A percentile compares a stretch with the other conserved stretches of the same genome.
These are phyloP conservation scores for Uloborus plumipes DNA, from an alignment of 2,888 invertebrate species.

Conservation along the genomic window DNA sequence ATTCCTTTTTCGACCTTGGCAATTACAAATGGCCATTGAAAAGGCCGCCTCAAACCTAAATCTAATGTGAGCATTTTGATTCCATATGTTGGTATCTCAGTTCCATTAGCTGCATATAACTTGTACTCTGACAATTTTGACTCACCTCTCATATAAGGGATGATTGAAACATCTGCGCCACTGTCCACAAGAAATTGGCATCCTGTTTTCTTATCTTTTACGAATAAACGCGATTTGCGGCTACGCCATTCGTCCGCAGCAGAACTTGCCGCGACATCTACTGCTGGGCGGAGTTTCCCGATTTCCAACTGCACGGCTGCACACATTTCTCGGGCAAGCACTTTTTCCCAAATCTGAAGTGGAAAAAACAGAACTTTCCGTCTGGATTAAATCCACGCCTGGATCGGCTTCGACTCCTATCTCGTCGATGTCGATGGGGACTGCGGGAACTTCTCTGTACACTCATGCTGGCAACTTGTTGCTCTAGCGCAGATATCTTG, in stretches of 20 bases:
- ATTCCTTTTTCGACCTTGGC: slow-evolving; percentile 5
- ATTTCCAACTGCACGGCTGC: too few relatives aligned
- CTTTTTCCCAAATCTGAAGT: too few relatives aligned
- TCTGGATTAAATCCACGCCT: too few relatives aligned
- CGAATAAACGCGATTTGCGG: background rate
- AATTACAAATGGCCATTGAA: background rate
- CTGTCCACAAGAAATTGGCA: slow-evolving; percentile 2
- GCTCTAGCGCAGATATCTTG: too few relatives aligned
- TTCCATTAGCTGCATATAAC: too few relatives aligned
- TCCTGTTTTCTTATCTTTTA: background rate
- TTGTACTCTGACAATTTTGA: too few relatives aligned
- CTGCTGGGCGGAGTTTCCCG: background rate
- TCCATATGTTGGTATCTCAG: slow-evolving; percentile 14
- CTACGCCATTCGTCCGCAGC: background rate
- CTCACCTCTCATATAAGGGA: background rate
- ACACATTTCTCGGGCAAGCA: too few relatives aligned
- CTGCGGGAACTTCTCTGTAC: too few relatives aligned
- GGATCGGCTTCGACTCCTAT: too few relatives aligned
- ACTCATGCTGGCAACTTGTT: background rate
- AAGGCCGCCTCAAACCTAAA: background rate
- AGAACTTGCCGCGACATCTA: background rate
- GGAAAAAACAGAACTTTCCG: too few relatives aligned
- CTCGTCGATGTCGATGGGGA: too few relatives aligned
- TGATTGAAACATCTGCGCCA: background rate
- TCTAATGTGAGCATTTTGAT: background rate